Evolutionary conservation across 1,140 invertebrate genomes (phyloP), one percentile per base, ranked within the genome.

Genomic region (Oedothorax gibbosus): DNA sequence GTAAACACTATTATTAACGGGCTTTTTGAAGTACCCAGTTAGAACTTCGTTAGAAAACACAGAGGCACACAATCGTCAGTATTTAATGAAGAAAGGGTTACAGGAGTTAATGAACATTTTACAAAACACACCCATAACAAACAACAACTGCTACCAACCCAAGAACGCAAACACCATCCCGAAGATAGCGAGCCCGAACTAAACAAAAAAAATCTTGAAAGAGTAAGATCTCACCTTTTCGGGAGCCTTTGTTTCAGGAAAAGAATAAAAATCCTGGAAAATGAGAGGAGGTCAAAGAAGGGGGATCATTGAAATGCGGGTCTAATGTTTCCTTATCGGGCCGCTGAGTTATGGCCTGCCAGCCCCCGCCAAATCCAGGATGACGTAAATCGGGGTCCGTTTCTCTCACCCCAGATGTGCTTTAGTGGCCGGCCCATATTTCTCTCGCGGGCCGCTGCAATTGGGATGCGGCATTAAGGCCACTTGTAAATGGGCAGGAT

Each of bases 261-360:
- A 56, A 81, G 78, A 2, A 35, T 35, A 35, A 35, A 35, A 35
- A 35, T 35, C 35, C 35, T 35, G 50, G 75, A 79, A 66, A 79
- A 66, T 66, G 76, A 79, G 76, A 82, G 35, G 69, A 68, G 68
- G 80, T 82, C 80, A 82, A 82, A 82, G 69, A 69, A 82, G 65
- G 80, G 80, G 80, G 80, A 82, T 82, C 80, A 82, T 82, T 82
- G 80, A 82, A 82, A 82, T 82, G 80, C 80, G 80, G 80, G 80
- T 71, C 80, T 82, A 82, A 82, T 82, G 80, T 82, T 82, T 82
- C 80, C 80, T 82, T 82, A 82, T 82, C 80, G 80, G 80, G 69
- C 53, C 80, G 51, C 56, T 82, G 80, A 82, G 80, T 82, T 82
- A 82, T 82, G 66, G 80, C 80, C 80, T 82, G 80, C 80, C 80